Base-by-base conservation (phyloP, 2,888 invertebrate genomes). In the Electrophaes corylata region DNA sequence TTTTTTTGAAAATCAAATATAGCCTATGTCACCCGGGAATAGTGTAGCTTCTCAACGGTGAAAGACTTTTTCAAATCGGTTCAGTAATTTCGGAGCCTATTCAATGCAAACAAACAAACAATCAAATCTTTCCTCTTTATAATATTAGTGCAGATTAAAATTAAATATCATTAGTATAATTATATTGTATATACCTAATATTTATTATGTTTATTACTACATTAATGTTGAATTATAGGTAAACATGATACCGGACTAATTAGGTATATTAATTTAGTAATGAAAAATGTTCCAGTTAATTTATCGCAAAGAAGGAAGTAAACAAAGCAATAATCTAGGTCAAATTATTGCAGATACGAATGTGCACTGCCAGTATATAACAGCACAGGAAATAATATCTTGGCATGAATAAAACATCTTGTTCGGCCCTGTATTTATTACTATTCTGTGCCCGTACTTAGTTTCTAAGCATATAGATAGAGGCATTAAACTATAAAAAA, bases 311-410 rank as follows among this genome's bases (percentile, higher is more conserved):
- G 47, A 40, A 60, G 58, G 60, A 60, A 62, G 51, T 62, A 60
- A 60, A 62, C 62, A 60, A 41, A 51, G 50, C 39, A 53, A 37
- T 33, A 39, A 60, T 64, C 48, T 60, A 60, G 66, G 66, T 60
- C 64, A 64, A 49, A 57, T 50, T 37, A 48, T 43, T 45, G 23
- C 47, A 52, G 31, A 53, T 55, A 57, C 14, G 46, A 35, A 57
- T 53, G 43, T 57, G 33, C 23, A 12, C 41, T 39, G 54, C 55
- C 45, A 46, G 41, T 41, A 46, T 52, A 49, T 51, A 46, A 6
- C 23, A 26, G 29, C 39, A 48, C 41, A 54, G 46, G 23, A 44
- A 54, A 58, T 52, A 39, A 23, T 48, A 31, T 48, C 37, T 40
- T 19, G 16, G 35, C 43, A 55, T 62, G 57, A 53, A 60, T 57